phyloP scores from a whole-genome alignment of 2,888 invertebrate genomes.

The Nasonovia ribisnigri region DNA sequence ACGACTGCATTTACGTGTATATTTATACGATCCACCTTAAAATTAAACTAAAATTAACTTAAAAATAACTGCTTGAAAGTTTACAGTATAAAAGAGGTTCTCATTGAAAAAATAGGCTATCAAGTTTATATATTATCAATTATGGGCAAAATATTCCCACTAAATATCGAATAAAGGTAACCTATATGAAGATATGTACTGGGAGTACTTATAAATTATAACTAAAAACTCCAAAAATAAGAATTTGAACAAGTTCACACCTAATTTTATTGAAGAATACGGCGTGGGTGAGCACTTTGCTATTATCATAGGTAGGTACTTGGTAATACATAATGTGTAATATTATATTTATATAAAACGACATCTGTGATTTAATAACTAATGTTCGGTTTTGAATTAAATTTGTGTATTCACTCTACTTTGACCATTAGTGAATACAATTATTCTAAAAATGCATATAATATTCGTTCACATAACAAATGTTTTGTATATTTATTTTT shows the following conservation, averaged over 20 bases:
- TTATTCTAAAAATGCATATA: background rate
- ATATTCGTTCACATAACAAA: slow-evolving; percentile 7
- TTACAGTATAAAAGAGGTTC: background rate
- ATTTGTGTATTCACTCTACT: background rate
- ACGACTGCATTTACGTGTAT: no score
- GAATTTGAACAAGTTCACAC: background rate
- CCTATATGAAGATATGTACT: background rate
- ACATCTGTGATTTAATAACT: background rate
- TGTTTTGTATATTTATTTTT: background rate
- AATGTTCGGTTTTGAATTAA: background rate
- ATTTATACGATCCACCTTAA: no score
- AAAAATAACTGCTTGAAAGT: background rate
- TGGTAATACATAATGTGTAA: background rate
- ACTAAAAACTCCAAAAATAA: background rate
- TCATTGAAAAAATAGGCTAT: background rate
- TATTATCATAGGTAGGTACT: background rate
- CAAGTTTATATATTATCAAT: background rate
- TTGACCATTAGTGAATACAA: background rate
- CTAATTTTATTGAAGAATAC: background rate
- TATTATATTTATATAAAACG: background rate
- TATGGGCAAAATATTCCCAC: background rate
- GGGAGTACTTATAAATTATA: background rate
- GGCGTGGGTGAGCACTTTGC: background rate
- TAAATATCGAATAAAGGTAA: no score
- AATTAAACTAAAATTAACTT: background rate